A percentile compares a stretch with the other conserved stretches of the same genome.
Evolutionary conservation across 2,888 invertebrate genomes (phyloP).

Genomic region (Tetramorium bicarinatum): DNA sequence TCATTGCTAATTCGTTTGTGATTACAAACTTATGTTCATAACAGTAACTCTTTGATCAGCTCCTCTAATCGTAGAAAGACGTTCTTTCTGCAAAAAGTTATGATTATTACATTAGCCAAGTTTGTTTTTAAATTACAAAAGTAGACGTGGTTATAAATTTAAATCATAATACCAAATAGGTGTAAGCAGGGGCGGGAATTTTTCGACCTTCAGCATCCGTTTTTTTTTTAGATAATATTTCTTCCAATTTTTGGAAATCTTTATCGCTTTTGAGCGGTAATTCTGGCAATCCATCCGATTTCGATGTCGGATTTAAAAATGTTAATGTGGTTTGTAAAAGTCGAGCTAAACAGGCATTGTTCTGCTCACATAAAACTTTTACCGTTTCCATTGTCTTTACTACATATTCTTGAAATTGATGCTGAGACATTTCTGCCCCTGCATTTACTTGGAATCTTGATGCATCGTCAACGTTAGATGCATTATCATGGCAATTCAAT

Average conservation of each 20-base stretch:
- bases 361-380: background rate
- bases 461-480: too few species aligned
- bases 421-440: background rate
- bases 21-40: background rate
- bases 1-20: background rate
- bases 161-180: constrained; percentile 2
- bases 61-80: background rate
- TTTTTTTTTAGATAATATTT: background rate
- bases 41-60: background rate
- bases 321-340: background rate
- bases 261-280: background rate
- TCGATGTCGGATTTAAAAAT: background rate
- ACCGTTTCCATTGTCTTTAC: background rate
- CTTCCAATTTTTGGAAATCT: background rate
- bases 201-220: background rate
- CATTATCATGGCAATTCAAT: too few species aligned
- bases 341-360: background rate
- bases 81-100: constrained; percentile 4
- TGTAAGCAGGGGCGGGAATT: background rate
- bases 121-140: background rate
- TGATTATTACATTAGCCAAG: background rate
- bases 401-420: constrained; percentile 1
- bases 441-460: background rate
- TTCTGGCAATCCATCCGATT: background rate
- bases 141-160: background rate